Evolutionary conservation across 2,797 vertebrate species (phyloP).

Genomic region (Sebastolobus alascanus): DNA sequence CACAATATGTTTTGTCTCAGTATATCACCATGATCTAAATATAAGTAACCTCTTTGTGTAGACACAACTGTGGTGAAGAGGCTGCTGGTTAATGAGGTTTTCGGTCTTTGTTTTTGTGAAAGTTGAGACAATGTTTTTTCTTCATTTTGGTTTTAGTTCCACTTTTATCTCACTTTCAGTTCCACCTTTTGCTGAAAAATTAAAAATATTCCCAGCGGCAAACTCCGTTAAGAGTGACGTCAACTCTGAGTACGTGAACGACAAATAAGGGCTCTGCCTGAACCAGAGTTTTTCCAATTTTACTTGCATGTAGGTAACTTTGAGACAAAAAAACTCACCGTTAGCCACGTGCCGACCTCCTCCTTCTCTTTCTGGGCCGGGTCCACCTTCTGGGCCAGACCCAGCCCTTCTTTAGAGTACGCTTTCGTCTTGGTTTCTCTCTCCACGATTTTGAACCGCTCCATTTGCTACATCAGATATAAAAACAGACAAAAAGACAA

Average conservation of each 20-base stretch:
- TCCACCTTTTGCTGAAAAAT: not conserved
- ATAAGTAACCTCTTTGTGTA: fast-evolving
- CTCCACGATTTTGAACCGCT: conserved; percentile 95
- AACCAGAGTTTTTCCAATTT: not conserved
- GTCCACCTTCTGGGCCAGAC: conserved; percentile 93
- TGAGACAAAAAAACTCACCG: conserved; percentile 79
- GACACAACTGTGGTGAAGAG: not conserved
- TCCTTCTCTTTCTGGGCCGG: conserved; percentile 95
- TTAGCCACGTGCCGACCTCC: conserved; percentile 93
- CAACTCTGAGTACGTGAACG: not conserved
- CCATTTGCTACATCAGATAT: conserved; percentile 92
- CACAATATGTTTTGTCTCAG: not conserved
- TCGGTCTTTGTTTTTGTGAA: not conserved
- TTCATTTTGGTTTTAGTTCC: conserved; percentile 9
- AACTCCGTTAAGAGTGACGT: not conserved
- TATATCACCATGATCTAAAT: not conserved
- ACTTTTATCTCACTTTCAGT: conserved; percentile 18
- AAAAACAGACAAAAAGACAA: not conserved
- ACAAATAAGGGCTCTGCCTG: not conserved
- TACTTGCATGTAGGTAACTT: too few relatives aligned
- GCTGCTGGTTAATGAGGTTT: conserved; percentile 1
- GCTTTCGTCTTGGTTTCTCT: conserved; percentile 96
- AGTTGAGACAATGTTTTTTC: not conserved
- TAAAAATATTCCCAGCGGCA: not conserved
- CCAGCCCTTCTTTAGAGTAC: conserved; percentile 94